Conservation (phyloP, 2,113 vertebrate species). For the Podarcis raffonei region DNA sequence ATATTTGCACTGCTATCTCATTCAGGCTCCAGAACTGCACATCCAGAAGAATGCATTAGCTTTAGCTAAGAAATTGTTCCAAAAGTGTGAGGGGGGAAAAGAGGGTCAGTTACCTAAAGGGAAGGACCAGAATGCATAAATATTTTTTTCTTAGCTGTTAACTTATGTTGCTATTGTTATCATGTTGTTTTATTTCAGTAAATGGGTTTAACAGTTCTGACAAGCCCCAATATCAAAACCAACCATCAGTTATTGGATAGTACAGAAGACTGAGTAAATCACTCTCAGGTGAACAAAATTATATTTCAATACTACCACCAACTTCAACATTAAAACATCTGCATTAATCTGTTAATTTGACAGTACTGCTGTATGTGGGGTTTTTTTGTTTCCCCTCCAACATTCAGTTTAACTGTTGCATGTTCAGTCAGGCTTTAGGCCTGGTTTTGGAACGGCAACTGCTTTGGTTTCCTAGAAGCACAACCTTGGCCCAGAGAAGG, state of each 20-base stretch:
- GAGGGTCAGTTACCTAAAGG: too few species aligned
- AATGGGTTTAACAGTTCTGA: neutral
- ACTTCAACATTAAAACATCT: neutral
- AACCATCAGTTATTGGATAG: neutral
- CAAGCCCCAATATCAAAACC: neutral
- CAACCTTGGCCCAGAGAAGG: too few species aligned
- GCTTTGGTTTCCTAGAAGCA: too few species aligned
- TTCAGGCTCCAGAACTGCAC: slow-evolving; percentile 23
- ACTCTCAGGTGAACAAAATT: neutral
- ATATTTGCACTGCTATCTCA: slow-evolving; percentile 44
- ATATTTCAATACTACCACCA: neutral
- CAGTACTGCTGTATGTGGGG: neutral
- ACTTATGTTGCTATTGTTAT: neutral
- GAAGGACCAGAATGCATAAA: neutral
- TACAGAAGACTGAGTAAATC: neutral
- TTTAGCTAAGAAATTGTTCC: neutral
- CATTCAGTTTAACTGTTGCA: neutral
- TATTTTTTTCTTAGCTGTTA: neutral
- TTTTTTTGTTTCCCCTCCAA: neutral
- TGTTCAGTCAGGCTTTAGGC: neutral
- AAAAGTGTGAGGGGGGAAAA: neutral
- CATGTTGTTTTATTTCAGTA: neutral
- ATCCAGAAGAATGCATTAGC: neutral
- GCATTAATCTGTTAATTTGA: neutral
- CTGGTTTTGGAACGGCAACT: too few species aligned